Evolutionary conservation across 1,140 invertebrate genomes (phyloP).

Genomic region (Lutraria rhynchaena): DNA sequence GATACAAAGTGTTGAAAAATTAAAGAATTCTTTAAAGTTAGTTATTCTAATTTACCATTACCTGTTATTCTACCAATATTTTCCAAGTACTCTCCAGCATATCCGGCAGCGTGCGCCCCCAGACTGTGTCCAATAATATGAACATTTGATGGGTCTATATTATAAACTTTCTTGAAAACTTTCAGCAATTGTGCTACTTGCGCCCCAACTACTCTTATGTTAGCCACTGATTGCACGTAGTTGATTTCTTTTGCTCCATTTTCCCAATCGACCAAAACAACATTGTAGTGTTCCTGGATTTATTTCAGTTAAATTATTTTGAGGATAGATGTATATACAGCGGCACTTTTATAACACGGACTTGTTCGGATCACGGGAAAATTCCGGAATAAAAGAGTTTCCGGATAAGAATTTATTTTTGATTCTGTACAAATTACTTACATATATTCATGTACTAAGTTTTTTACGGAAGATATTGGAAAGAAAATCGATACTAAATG

Average conservation of each 20-base stretch:
- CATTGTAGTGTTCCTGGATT: slow-evolving; percentile 62
- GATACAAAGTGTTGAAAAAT: neutral
- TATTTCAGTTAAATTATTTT: neutral
- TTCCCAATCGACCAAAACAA: slow-evolving; percentile 59
- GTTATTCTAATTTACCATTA: no score
- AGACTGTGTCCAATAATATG: slow-evolving; percentile 96
- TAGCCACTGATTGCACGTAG: slow-evolving; percentile 95
- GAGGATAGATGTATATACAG: neutral
- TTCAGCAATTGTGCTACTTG: slow-evolving; percentile 91
- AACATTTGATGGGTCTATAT: slow-evolving; percentile 58
- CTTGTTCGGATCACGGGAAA: neutral
- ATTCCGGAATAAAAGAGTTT: neutral
- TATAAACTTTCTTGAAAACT: slow-evolving; percentile 57
- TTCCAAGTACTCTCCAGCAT: slow-evolving; percentile 92
- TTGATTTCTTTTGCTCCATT: slow-evolving; percentile 87
- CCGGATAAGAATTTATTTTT: no score
- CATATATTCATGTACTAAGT: no score
- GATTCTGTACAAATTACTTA: no score
- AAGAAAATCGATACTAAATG: no score
- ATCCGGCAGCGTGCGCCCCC: slow-evolving; percentile 94
- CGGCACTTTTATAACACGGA: neutral
- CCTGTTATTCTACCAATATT: slow-evolving; percentile 90
- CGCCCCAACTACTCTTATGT: slow-evolving; percentile 94
- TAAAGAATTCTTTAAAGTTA: neutral
- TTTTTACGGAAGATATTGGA: no score